Evolutionary conservation across 2,113 vertebrate genomes (phyloP).

Genomic region (Falcunculus frontatus): DNA sequence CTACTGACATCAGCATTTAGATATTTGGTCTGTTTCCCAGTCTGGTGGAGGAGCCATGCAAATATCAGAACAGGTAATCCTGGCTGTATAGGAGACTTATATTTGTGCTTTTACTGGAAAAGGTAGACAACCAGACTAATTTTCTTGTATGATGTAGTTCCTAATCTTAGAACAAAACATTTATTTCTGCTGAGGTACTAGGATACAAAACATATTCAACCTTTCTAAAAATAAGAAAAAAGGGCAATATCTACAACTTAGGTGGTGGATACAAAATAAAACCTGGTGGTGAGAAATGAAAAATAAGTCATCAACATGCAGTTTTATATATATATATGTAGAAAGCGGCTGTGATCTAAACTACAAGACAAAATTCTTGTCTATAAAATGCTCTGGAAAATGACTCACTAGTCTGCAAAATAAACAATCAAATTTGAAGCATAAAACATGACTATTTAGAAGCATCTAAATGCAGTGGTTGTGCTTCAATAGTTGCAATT

Average conservation of each 20-base stretch:
- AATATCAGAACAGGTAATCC: constrained; percentile 21
- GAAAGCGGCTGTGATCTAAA: neutral
- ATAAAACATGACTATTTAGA: neutral
- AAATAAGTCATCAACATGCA: neutral
- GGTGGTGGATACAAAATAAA: neutral
- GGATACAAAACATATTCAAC: neutral
- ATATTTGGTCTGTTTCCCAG: constrained; percentile 65
- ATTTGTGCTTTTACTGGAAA: neutral
- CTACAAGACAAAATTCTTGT: neutral
- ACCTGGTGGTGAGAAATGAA: neutral
- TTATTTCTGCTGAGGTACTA: neutral
- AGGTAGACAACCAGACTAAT: neutral
- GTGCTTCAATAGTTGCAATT: neutral
- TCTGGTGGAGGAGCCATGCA: constrained; percentile 25
- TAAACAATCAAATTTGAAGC: neutral
- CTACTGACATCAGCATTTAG: constrained; percentile 77
- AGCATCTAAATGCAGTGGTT: neutral
- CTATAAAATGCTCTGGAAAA: neutral
- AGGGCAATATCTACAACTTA: neutral
- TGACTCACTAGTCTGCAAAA: neutral
- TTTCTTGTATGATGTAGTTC: neutral
- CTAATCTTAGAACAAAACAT: neutral
- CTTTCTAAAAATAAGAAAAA: neutral
- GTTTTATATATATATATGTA: neutral
- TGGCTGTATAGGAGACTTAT: neutral